phyloP scores from a whole-genome alignment of 2,797 vertebrate species.

The Denticeps clupeoides region DNA sequence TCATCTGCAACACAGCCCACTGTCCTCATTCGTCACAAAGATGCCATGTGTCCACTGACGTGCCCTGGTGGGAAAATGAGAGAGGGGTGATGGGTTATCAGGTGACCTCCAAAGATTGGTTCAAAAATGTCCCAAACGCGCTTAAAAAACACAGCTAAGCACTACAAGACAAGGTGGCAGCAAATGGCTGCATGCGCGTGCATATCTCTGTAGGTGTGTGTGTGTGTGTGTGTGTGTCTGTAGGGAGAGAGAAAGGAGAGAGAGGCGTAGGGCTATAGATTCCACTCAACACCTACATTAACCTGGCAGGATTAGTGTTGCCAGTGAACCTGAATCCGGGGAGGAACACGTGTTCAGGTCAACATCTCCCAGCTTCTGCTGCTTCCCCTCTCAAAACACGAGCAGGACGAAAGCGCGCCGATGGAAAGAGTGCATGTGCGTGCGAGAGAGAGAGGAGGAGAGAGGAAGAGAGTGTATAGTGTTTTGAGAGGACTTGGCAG shows the following conservation, averaged over 20 bases:
- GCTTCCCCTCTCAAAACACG: neutral
- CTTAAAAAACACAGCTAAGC: too few species aligned
- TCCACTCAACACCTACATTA: slow-evolving; percentile 7
- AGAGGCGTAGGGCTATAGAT: neutral
- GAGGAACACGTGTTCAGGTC: slow-evolving; percentile 11
- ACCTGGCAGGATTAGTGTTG: slow-evolving; percentile 5
- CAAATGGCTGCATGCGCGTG: too few species aligned
- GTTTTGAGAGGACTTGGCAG: slow-evolving; percentile 1
- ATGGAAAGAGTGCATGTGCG: neutral
- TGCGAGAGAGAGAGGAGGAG: neutral
- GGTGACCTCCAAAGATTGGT: too few species aligned
- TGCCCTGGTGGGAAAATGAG: too few species aligned
- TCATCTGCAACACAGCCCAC: too few species aligned
- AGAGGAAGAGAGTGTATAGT: neutral
- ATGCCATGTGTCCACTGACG: too few species aligned
- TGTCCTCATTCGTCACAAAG: too few species aligned
- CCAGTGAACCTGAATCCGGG: slow-evolving; percentile 2
- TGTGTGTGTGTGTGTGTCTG: neutral
- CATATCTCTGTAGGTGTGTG: neutral
- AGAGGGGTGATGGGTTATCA: too few species aligned
- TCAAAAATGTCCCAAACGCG: too few species aligned
- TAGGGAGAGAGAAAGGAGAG: neutral
- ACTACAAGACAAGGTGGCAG: too few species aligned
- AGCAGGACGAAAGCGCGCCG: neutral
- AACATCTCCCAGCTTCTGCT: neutral